Percentiles rank a stretch among this genome's conserved stretches.
Conservation (phyloP, 2,888 invertebrate genomes). For the Hypsopygia costalis region DNA sequence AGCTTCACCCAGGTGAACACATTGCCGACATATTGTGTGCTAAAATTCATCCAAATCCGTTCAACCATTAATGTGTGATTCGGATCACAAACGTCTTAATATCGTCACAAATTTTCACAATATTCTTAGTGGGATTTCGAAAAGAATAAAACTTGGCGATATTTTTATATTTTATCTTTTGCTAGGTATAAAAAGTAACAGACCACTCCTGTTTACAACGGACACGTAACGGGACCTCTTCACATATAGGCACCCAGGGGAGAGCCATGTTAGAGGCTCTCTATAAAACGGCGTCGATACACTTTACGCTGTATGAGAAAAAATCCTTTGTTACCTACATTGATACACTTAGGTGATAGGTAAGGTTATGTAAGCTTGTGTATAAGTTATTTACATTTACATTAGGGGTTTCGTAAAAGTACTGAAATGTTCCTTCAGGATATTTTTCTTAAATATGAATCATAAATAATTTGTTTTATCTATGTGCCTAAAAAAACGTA, state of each 20-base stretch:
- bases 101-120: too few relatives aligned
- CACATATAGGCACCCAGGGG: slow-evolving; percentile 30
- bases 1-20: too few relatives aligned
- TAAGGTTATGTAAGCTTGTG: not conserved
- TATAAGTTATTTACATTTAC: not conserved
- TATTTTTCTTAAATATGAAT: too few relatives aligned
- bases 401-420: too few relatives aligned
- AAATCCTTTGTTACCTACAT: slow-evolving; percentile 7
- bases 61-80: too few relatives aligned
- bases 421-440: too few relatives aligned
- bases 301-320: slow-evolving; percentile 7
- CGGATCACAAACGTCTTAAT: too few relatives aligned
- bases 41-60: too few relatives aligned
- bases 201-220: slow-evolving; percentile 55
- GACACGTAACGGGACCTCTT: slow-evolving; percentile 32
- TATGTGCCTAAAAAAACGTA: too few relatives aligned
- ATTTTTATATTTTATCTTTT: not conserved
- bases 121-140: too few relatives aligned
- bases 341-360: not conserved
- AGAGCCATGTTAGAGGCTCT: slow-evolving; percentile 21
- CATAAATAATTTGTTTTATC: too few relatives aligned
- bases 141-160: not conserved
- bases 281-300: slow-evolving; percentile 15
- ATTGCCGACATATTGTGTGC: too few relatives aligned
- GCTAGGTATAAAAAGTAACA: slow-evolving; percentile 46